A percentile compares a stretch with the other conserved stretches of the same genome.
Evolutionary conservation across 2,797 vertebrate genomes (phyloP).

Genomic region (Fundulus diaphanus): DNA sequence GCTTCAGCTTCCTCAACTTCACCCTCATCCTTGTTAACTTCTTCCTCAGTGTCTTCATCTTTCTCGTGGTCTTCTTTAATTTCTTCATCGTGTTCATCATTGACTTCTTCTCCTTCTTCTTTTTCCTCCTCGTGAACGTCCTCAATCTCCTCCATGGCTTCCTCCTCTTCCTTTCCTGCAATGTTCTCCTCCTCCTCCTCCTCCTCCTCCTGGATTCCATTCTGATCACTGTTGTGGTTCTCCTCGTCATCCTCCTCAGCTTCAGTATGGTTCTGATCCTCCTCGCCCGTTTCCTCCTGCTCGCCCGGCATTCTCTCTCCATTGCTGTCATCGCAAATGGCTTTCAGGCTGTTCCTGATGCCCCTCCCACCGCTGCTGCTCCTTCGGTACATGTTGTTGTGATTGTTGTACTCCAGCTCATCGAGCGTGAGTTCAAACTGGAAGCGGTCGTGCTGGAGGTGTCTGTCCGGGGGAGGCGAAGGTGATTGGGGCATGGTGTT

Average conservation of each 20-base stretch:
- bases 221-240: conserved; percentile 68
- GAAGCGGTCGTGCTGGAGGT: conserved; percentile 90
- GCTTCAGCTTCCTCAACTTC: conserved; percentile 6
- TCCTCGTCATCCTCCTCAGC: conserved; percentile 53
- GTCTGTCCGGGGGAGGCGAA: conserved; percentile 87
- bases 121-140: neutral
- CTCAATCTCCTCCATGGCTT: conserved; percentile 23
- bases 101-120: conserved; percentile 6
- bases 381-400: conserved; percentile 65
- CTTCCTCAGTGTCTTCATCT: neutral
- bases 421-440: conserved; percentile 93
- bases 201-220: conserved; percentile 54
- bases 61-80: neutral
- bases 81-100: conserved; percentile 9
- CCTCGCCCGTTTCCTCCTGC: neutral
- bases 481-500: conserved; percentile 95
- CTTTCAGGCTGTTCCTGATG: neutral
- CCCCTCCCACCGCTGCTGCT: conserved; percentile 18
- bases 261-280: conserved; percentile 35
- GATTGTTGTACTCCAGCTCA: conserved; percentile 83
- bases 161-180: conserved; percentile 11
- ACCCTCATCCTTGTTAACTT: neutral
- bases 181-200: conserved; percentile 21
- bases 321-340: neutral
- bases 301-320: neutral